These are phyloP conservation scores for Ciconia boyciana DNA, from an alignment of 2,113 vertebrate genomes.

Conservation along the genomic window DNA sequence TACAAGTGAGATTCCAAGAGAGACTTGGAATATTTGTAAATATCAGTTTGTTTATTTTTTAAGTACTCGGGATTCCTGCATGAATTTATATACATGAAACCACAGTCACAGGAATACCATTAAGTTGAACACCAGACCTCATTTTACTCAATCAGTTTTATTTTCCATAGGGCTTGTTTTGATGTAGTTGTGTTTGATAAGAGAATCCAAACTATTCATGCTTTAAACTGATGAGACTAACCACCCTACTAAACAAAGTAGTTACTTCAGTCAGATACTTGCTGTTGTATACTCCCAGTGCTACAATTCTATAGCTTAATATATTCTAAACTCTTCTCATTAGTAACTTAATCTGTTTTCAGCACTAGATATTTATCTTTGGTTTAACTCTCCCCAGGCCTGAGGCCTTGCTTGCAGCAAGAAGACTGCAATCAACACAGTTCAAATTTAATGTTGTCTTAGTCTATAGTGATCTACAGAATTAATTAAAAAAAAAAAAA, in stretches of 20 bases:
- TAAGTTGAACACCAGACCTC: neutral
- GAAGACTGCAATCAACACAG: neutral
- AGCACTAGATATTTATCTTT: neutral
- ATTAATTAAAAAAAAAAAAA: neutral
- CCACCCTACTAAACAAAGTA: neutral
- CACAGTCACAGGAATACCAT: neutral
- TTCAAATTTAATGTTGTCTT: neutral
- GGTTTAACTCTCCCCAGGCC: neutral
- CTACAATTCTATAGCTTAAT: neutral
- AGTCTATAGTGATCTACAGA: neutral
- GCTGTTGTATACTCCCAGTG: neutral
- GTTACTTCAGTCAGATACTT: neutral
- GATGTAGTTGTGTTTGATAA: neutral
- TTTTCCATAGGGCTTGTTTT: neutral
- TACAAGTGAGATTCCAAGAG: neutral
- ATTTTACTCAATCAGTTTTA: neutral
- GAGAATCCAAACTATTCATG: neutral
- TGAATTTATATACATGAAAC: neutral
- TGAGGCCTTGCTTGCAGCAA: neutral
- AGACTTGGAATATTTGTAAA: neutral
- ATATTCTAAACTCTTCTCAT: neutral
- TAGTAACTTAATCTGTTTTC: neutral
- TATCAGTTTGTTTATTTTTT: neutral
- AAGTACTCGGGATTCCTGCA: neutral
- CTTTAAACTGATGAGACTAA: neutral